phyloP scores from a whole-genome alignment of 1,140 invertebrate genomes.

The Drosophila cardini region DNA sequence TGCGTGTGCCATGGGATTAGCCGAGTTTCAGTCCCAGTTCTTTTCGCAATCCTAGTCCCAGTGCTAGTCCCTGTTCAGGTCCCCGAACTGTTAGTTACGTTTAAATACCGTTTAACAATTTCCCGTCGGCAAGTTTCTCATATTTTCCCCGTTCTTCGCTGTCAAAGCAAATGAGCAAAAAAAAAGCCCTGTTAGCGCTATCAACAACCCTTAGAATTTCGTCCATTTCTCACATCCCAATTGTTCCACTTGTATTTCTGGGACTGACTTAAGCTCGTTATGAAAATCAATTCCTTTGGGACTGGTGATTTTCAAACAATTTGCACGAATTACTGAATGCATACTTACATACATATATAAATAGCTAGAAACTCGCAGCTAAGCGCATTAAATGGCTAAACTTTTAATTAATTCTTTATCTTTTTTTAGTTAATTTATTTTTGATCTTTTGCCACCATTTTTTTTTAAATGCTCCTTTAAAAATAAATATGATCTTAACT shows the following conservation, averaged over 20 bases:
- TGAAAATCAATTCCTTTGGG: conserved; percentile 58
- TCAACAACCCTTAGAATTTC: conserved; percentile 48
- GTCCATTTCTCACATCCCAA: conserved; percentile 1
- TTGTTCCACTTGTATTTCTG: conserved; percentile 1
- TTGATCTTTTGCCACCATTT: too few relatives aligned
- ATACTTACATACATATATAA: neutral
- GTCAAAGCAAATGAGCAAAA: conserved; percentile 52
- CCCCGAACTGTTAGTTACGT: conserved; percentile 52
- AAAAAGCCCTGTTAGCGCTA: conserved; percentile 14
- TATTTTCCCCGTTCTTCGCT: conserved; percentile 32
- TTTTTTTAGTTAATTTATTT: neutral
- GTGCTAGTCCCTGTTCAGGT: conserved; percentile 22
- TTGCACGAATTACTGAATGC: conserved; percentile 65
- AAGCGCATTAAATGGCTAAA: conserved; percentile 2
- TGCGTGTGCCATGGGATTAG: conserved; percentile 77
- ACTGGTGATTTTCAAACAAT: conserved; percentile 71
- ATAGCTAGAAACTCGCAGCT: neutral
- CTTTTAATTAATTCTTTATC: neutral
- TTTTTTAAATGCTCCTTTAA: neutral
- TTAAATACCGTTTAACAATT: conserved; percentile 83
- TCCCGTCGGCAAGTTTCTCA: conserved; percentile 62
- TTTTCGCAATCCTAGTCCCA: conserved; percentile 7
- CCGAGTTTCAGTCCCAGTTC: conserved; percentile 34
- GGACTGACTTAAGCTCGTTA: conserved; percentile 37
- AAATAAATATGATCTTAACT: neutral